Percentiles rank a stretch among this genome's conserved stretches.
These are phyloP conservation scores for Gymnobelideus leadbeateri DNA, from an alignment of 2,113 vertebrate species.

Conservation along the genomic window DNA sequence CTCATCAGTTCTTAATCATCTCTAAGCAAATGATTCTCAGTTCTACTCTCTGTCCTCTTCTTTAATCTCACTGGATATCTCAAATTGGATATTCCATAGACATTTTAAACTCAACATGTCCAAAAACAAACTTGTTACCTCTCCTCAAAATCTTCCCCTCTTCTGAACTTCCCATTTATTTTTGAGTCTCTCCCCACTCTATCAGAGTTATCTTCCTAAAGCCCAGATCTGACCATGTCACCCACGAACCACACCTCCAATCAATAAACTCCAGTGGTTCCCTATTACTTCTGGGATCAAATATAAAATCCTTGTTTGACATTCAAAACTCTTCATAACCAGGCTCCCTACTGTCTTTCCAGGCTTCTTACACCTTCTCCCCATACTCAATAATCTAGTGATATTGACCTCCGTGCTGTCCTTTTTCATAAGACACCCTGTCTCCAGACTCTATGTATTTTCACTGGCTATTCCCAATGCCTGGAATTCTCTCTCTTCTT, in stretches of 20 bases:
- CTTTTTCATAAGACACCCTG: neutral
- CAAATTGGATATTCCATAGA: too few relatives aligned
- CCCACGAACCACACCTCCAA: too few relatives aligned
- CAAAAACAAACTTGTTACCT: neutral
- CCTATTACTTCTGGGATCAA: neutral
- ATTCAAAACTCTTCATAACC: neutral
- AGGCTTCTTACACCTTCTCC: neutral
- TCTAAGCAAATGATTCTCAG: neutral
- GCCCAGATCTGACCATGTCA: neutral
- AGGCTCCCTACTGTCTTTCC: neutral
- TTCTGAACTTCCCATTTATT: neutral
- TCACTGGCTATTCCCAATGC: neutral
- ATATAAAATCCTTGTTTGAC: neutral
- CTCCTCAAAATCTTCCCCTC: neutral
- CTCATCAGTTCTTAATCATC: neutral
- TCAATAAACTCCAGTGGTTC: neutral
- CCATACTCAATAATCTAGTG: neutral
- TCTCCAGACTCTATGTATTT: neutral
- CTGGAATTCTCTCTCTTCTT: neutral
- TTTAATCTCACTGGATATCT: neutral
- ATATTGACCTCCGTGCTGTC: neutral
- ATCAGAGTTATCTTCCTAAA: neutral
- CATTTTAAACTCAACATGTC: neutral
- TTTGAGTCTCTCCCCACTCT: neutral
- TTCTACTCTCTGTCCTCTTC: neutral